Conservation (phyloP, 2,797 vertebrate species). For the Argyrosomus regius region DNA sequence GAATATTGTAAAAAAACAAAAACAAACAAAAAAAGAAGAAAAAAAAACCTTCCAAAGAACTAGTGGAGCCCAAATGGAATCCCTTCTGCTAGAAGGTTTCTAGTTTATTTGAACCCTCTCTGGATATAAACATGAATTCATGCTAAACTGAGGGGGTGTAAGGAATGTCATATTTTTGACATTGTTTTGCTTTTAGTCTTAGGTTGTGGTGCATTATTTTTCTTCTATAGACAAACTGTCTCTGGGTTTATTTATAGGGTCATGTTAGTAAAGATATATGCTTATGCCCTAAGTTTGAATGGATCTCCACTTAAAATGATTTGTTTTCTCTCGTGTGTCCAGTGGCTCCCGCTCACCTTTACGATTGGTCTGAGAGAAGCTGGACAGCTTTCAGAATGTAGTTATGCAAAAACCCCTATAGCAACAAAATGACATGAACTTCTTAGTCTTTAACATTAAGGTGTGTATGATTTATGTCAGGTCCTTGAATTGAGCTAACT, state of each 20-base stretch:
- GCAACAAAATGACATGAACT: slow-evolving; percentile 70
- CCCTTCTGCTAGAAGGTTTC: slow-evolving; percentile 83
- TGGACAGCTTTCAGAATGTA: slow-evolving; percentile 86
- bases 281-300: slow-evolving; percentile 77
- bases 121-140: slow-evolving; percentile 78
- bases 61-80: slow-evolving; percentile 84
- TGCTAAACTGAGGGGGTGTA: slow-evolving; percentile 77
- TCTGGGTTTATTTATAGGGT: slow-evolving; percentile 88
- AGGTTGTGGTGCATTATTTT: slow-evolving; percentile 84
- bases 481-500: slow-evolving; percentile 69
- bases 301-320: slow-evolving; percentile 68
- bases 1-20: slow-evolving; percentile 70
- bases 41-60: slow-evolving; percentile 83
- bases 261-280: slow-evolving; percentile 83
- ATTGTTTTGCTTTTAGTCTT: slow-evolving; percentile 85
- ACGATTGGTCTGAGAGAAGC: slow-evolving; percentile 71
- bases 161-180: slow-evolving; percentile 79
- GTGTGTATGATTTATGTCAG: slow-evolving; percentile 71
- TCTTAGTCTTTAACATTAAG: slow-evolving; percentile 74
- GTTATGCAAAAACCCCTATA: slow-evolving; percentile 80
- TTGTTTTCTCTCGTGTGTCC: slow-evolving; percentile 72
- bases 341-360: slow-evolving; percentile 63
- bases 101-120: slow-evolving; percentile 81
- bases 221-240: slow-evolving; percentile 81
- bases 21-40: slow-evolving; percentile 16